Conservation (phyloP, 2,888 invertebrate genomes). For the Theretra japonica region DNA sequence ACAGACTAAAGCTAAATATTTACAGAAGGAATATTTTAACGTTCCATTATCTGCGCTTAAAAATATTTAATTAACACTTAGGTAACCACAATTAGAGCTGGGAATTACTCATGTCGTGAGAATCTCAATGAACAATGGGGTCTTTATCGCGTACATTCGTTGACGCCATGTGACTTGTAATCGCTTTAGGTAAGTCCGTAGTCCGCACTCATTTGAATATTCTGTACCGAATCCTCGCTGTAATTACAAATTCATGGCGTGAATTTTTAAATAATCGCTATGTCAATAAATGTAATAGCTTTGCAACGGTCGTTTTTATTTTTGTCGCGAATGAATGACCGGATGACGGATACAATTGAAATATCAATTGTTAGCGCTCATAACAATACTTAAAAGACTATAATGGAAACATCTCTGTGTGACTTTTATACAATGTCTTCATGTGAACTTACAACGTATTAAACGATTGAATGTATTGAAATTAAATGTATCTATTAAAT, state of each 20-base stretch:
- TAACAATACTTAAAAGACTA: slow-evolving; percentile 11
- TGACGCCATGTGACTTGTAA: slow-evolving; percentile 32
- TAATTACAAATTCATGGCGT: slow-evolving; percentile 8
- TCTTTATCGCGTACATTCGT: slow-evolving; percentile 41
- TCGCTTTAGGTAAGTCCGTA: background rate
- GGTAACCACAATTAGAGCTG: slow-evolving; percentile 29
- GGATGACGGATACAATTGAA: slow-evolving; percentile 25
- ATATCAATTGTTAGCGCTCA: slow-evolving; percentile 7
- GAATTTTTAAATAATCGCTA: slow-evolving; percentile 7
- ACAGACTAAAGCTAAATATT: slow-evolving; percentile 13
- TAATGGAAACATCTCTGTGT: background rate
- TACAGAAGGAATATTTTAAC: slow-evolving; percentile 17
- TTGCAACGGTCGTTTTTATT: slow-evolving; percentile 21
- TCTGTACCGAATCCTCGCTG: background rate
- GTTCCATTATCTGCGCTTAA: slow-evolving; percentile 1
- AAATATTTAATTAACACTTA: slow-evolving; percentile 29
- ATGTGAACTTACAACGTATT: background rate
- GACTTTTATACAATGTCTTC: background rate
- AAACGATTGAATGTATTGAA: no score
- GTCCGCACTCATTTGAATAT: background rate
- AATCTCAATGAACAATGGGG: slow-evolving; percentile 44
- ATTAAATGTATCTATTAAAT: no score
- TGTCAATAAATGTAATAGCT: slow-evolving; percentile 23
- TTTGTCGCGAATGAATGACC: slow-evolving; percentile 25
- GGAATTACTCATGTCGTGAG: slow-evolving; percentile 41